phyloP scores from a whole-genome alignment of 1,140 invertebrate genomes.

The Drosophila biarmipes region DNA sequence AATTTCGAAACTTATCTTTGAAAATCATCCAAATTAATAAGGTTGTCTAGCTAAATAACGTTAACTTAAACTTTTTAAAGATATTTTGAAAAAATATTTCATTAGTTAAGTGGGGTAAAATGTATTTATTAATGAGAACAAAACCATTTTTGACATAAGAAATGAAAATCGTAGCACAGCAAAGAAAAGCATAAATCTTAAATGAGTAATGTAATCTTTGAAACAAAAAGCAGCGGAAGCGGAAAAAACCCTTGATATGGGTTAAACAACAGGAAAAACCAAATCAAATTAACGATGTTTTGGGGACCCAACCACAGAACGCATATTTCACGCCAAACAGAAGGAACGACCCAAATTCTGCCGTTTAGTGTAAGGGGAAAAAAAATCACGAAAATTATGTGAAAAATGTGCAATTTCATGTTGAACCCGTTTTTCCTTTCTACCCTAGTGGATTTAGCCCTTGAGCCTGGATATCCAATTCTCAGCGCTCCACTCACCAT shows the following conservation, averaged over 20 bases:
- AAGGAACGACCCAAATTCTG: slow-evolving; percentile 63
- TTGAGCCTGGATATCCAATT: slow-evolving; percentile 24
- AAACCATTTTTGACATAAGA: slow-evolving; percentile 8
- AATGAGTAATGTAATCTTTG: slow-evolving; percentile 10
- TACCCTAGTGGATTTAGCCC: slow-evolving; percentile 21
- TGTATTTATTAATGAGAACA: neutral
- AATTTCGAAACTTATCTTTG: neutral
- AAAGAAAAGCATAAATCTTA: slow-evolving; percentile 26
- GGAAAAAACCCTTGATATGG: slow-evolving; percentile 61
- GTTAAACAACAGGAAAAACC: slow-evolving; percentile 43
- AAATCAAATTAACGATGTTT: slow-evolving; percentile 42
- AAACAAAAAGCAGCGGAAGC: slow-evolving; percentile 19
- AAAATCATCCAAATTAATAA: neutral
- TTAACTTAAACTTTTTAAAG: no score
- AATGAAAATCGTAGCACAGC: slow-evolving; percentile 18
- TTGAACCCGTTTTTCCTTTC: slow-evolving; percentile 42
- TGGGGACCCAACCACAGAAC: slow-evolving; percentile 40
- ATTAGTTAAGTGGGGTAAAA: neutral
- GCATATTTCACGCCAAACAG: slow-evolving; percentile 59
- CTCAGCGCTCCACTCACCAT: slow-evolving; percentile 26
- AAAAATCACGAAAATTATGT: slow-evolving; percentile 63
- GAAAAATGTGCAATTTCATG: slow-evolving; percentile 81
- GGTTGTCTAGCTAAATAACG: neutral
- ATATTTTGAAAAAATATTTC: no score
- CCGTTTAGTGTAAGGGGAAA: slow-evolving; percentile 45